phyloP scores from a whole-genome alignment of 2,113 vertebrate genomes.

The Xenopus laevis region DNA sequence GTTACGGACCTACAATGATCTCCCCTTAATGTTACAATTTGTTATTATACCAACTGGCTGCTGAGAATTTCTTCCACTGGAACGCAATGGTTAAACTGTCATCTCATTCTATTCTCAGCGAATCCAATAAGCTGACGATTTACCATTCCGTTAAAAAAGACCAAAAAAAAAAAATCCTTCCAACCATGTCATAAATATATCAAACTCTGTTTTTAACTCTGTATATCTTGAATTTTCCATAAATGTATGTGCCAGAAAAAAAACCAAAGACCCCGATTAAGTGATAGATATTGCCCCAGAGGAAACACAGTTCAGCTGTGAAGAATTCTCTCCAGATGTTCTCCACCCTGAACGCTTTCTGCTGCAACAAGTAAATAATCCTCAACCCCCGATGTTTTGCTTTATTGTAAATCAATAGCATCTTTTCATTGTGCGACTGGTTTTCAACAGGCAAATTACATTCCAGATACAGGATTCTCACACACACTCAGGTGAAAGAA shows the following conservation, averaged over 20 bases:
- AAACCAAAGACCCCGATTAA: conserved; percentile 53
- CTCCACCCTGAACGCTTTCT: conserved; percentile 51
- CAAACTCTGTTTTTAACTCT: conserved; percentile 16
- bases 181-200: conserved; percentile 1
- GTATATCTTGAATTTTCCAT: conserved; percentile 21
- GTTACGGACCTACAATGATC: too few species aligned
- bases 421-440: not conserved
- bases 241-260: conserved; percentile 51
- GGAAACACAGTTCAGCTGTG: conserved; percentile 62
- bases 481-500: too few species aligned
- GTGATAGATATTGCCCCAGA: conserved; percentile 59
- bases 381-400: conserved; percentile 23
- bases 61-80: not conserved
- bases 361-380: conserved; percentile 51
- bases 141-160: not conserved
- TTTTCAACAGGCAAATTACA: not conserved
- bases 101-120: too few species aligned
- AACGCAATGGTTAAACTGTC: too few species aligned
- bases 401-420: not conserved
- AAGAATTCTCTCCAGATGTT: conserved; percentile 66
- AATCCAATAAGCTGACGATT: not conserved
- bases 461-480: too few species aligned
- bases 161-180: not conserved
- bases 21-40: too few species aligned
- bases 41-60: not conserved